Evolutionary conservation across 2,113 vertebrate genomes (phyloP), one percentile per base, ranked within the genome.

Genomic region (Sula dactylatra): DNA sequence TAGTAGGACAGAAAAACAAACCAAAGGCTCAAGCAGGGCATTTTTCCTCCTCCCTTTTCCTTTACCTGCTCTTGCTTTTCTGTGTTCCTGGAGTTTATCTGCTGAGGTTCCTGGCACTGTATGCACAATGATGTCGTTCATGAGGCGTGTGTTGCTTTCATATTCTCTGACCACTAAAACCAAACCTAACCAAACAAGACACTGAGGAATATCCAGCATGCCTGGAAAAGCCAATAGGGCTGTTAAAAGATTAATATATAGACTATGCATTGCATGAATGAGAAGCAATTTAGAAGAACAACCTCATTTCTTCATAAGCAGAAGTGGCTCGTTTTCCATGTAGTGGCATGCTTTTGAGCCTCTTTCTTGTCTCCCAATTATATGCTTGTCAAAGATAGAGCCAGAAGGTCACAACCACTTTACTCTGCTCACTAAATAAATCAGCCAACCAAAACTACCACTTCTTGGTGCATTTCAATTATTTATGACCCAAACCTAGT

Each of bases 381-480:
- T 12, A 69, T 64, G 26, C 55, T 80, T 89, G 70, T 82, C 70
- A 80, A 91, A 81, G 55, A 61, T 4, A 82, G 62, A 80, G 29
- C 49, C 77, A 76, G 45, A 88, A 95, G 78, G 81, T 88, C 89
- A 90, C 67, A 83, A 70, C 38, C 62, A 44, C 86, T 93, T 85
- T 72, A 52, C 21, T 56, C 62, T 79, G 61, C 25, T 86, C 16
- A 49, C 61, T 90, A 42, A 59, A 93, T 58, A 88, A 88, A 94
- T 62, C 93, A 92, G 17, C 32, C 59, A 86, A 40, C 59, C 61
- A 77, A 82, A 94, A 73, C 78, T 85, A 86, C 38, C 26, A 52
- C 55, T 72, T 91, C 56, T 49, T 93, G 77, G 50, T 88, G 70
- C n/a, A 36, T 78, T 94, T 93, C 58, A 88, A 32, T 91, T 96